Evolutionary conservation across 2,797 vertebrate genomes (phyloP), one percentile per base, ranked within the genome.

Genomic region (Dendrocincla tyrannina): DNA sequence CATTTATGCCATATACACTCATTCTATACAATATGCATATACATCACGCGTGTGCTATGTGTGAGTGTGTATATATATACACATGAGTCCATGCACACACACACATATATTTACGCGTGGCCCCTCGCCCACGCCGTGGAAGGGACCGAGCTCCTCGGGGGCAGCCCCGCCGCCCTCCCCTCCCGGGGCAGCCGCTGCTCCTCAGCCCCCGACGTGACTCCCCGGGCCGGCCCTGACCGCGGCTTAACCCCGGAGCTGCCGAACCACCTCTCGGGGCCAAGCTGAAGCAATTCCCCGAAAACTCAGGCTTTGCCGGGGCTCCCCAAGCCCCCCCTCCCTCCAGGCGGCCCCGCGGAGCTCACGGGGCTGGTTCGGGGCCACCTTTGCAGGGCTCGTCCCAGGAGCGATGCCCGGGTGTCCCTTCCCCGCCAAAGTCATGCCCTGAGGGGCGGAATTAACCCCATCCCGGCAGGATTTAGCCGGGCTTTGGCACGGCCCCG

Each of bases 1-100:
- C 13, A 0, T 44, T 52, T 15, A 5, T 3, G 2, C 4, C 4
- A 2, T 1, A 19, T 10, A 2, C 9, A 6, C 0, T 28, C 47
- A 23, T 37, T 24, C 20, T 0, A 2, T 2, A 2, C 15, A 3
- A 37, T 46, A 44, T 18, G 13, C 46, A 3, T 4, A 3, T 15
- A 14, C 7, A 17, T 33, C 7, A 28, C 27, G 24, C 12, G 18
- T 10, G 12, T 33, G 28, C 4, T 5, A 22, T 20, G 1, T 10
- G 5, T 11, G 10, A 10, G 47, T 49, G 24, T 49, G 8, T 49
- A 17, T 35, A 35, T 27, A 12, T 27, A 23, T 14, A 11, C 19
- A 28, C 62, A 20, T 2, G 28, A 64, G 23, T 10, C 33, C 41
- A 6, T 24, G 63, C 24, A 24, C 27, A 50, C 13, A 33, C n/a